Evolutionary conservation across 1,140 invertebrate species (phyloP), one percentile per base, ranked within the genome.

Genomic region (Hetaerina americana): DNA sequence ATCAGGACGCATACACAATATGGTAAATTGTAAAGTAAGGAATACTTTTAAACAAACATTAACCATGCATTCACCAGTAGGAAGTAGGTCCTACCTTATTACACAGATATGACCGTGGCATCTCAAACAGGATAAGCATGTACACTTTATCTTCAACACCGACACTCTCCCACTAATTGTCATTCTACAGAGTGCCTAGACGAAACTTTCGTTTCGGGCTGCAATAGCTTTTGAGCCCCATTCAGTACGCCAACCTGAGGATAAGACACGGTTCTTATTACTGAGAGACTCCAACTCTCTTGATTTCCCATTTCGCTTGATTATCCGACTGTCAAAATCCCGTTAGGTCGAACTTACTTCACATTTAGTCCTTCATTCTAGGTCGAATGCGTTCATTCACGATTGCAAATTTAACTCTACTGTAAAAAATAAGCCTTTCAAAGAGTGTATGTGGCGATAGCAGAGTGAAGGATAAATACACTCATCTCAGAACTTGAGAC

Each of bases 211-310:
- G 22, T n/a, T n/a, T n/a, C 15, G 10, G 40, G 40, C 40, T 57
- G 40, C 68, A 18, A 27, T 69, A 25, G 68, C 28, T 25, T 27
- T 69, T 28, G 26, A 27, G 26, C 22, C 68, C 68, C 68, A 69
- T n/a, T 27, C 28, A 22, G 68, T 22, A 27, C 68, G 68, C 68
- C 68, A 69, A 69, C 68, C 68, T 69, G 68, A 27, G 28, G 26
- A 69, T 69, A 22, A 69, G 66, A 69, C n/a, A n/a, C 18, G 68
- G 26, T 27, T 27, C 6, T 27, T 25, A 69, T 27, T 26, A 26
- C 26, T 69, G 12, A 69, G 15, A n/a, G 40, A 18, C 40, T 57
- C 2, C 40, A 57, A 57, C 40, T n/a, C n/a, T n/a, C n/a, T n/a
- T n/a, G n/a, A n/a, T n/a, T n/a, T n/a, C n/a, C n/a, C n/a, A n/a